phyloP scores from a whole-genome alignment of 2,113 vertebrate species.

The Baryphthengus martii region DNA sequence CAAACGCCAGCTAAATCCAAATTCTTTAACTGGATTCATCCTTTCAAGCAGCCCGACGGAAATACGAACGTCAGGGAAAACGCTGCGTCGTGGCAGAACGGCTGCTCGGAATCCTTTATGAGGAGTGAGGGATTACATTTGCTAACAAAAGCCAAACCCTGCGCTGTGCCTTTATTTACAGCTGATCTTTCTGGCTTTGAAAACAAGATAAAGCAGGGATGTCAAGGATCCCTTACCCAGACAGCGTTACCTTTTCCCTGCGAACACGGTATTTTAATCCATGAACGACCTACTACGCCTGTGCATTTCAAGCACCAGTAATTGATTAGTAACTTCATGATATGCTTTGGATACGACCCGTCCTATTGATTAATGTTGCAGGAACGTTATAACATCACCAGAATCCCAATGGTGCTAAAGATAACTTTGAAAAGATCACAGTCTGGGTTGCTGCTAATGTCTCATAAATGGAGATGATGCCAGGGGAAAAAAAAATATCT shows the following conservation, averaged over 20 bases:
- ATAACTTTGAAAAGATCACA: background rate
- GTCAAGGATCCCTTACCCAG: background rate
- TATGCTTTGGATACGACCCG: background rate
- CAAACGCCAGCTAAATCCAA: background rate
- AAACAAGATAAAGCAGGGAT: background rate
- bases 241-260: background rate
- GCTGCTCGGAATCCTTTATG: background rate
- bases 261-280: background rate
- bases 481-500: background rate
- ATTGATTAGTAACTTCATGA: background rate
- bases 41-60: background rate
- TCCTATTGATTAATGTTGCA: background rate
- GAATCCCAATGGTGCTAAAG: background rate
- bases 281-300: background rate
- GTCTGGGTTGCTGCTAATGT: rapidly evolving
- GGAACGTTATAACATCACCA: background rate
- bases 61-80: background rate
- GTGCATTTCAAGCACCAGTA: background rate
- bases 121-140: background rate
- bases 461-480: background rate
- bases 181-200: background rate
- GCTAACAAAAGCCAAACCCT: background rate
- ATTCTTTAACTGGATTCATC: background rate
- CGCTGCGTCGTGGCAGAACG: background rate
- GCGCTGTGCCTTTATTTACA: background rate